These are phyloP conservation scores for Masnerella sp. DNA, from an alignment of 2,888 invertebrate genomes.

Conservation along the genomic window DNA sequence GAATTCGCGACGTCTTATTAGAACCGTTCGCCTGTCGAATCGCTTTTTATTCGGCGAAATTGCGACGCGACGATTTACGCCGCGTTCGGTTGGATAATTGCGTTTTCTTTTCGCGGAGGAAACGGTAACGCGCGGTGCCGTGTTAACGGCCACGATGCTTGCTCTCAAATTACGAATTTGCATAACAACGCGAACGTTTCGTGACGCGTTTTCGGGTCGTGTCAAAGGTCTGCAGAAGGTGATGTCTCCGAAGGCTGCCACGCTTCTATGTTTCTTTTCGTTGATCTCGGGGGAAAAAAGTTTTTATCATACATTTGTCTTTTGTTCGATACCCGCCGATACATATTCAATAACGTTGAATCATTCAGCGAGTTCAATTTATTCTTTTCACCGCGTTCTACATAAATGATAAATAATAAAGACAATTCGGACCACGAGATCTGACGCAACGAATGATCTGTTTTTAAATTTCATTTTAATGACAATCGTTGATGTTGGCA, in stretches of 20 bases:
- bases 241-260: slow-evolving; percentile 55
- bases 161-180: slow-evolving; percentile 66
- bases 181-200: slow-evolving; percentile 65
- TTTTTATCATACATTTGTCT: slow-evolving; percentile 53
- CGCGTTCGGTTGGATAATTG: slow-evolving; percentile 18
- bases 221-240: slow-evolving; percentile 64
- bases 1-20: slow-evolving; percentile 34
- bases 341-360: slow-evolving; percentile 56
- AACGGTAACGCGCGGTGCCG: slow-evolving; percentile 39
- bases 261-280: slow-evolving; percentile 51
- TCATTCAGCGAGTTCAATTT: slow-evolving; percentile 51
- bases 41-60: slow-evolving; percentile 13
- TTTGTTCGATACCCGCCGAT: slow-evolving; percentile 49
- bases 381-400: slow-evolving; percentile 39
- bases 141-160: slow-evolving; percentile 62
- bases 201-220: slow-evolving; percentile 66
- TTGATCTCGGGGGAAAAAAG: slow-evolving; percentile 52
- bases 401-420: slow-evolving; percentile 41
- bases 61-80: no score
- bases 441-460: no score
- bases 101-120: slow-evolving; percentile 4
- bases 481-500: no score
- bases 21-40: slow-evolving; percentile 38
- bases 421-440: no score
- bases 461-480: no score